Percentiles rank a stretch among this genome's conserved stretches.
phyloP scores from a whole-genome alignment of 2,113 vertebrate species.

The Enhydra lutris region DNA sequence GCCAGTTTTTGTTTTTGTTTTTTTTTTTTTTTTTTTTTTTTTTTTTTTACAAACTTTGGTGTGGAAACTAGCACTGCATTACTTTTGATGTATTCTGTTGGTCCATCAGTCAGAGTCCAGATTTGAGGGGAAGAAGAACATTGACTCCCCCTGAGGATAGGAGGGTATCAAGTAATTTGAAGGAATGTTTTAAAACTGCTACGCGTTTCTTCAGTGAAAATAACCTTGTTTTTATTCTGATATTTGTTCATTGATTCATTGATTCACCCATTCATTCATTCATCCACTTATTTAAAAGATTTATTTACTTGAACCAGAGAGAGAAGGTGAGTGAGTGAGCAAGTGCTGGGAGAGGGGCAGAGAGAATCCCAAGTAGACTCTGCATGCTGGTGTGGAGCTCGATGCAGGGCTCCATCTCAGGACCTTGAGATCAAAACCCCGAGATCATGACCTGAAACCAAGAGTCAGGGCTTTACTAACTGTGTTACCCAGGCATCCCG shows the following conservation, averaged over 20 bases:
- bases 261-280: too few species aligned
- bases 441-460: neutral
- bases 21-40: neutral
- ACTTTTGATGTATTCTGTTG: neutral
- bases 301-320: neutral
- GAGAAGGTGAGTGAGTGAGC: neutral
- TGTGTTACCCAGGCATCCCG: neutral
- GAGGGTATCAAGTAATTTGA: neutral
- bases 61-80: neutral
- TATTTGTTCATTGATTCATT: neutral
- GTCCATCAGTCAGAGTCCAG: neutral
- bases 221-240: conserved; percentile 5
- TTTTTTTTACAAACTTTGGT: neutral
- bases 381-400: neutral
- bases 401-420: neutral
- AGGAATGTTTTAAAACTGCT: neutral
- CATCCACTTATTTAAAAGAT: neutral
- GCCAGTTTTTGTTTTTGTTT: neutral
- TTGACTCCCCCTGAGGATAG: neutral
- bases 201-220: neutral
- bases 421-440: neutral
- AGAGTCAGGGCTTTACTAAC: neutral
- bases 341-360: neutral
- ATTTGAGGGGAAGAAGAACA: neutral
- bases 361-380: neutral